Base-by-base conservation (phyloP, 2,888 invertebrate genomes). In the Apamea monoglypha region DNA sequence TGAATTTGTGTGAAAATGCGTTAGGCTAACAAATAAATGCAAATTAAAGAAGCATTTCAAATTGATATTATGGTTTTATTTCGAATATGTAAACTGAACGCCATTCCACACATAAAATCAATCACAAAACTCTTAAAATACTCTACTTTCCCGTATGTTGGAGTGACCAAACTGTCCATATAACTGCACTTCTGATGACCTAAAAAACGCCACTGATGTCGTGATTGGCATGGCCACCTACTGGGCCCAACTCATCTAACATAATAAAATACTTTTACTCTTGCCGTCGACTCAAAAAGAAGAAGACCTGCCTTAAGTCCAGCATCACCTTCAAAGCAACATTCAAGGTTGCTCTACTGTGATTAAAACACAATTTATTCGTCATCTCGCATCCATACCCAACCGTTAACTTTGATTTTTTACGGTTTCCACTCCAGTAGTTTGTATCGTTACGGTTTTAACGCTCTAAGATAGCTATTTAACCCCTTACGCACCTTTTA, bases 401-500 rank as follows among this genome's bases (percentile, higher is more conserved):
- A 82, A 74, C 82, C 78, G 74, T 90, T 90, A 87, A n/a, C 68
- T 86, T 92, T 91, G 92, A 95, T 95, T 95, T 95, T 96, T 95
- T 96, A 96, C 94, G 95, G 95, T 95, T 96, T 96, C 94, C 95
- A 94, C 92, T 93, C 91, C 93, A 95, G 93, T 96, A 96, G 96
- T 96, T 95, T 95, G 95, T 96, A 95, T 95, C 95, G 93, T 92
- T 94, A 93, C 93, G 93, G 95, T 96, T 96, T 96, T 96, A 96
- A 97, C 94, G 92, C 94, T 92, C 94, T 89, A 93, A 94, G 96
- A 95, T 95, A 94, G 93, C 94, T 93, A 94, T 96, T 96, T 96
- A 95, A 95, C 95, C 95, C 95, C 95, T 94, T 95, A 95, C 95
- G 92, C 94, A 95, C 93, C 93, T 94, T 94, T 96, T 96, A 96